Percentiles rank a stretch among this genome's conserved stretches.
phyloP scores from a whole-genome alignment of 2,113 vertebrate genomes.

The Cyprinodon brontotheroides region DNA sequence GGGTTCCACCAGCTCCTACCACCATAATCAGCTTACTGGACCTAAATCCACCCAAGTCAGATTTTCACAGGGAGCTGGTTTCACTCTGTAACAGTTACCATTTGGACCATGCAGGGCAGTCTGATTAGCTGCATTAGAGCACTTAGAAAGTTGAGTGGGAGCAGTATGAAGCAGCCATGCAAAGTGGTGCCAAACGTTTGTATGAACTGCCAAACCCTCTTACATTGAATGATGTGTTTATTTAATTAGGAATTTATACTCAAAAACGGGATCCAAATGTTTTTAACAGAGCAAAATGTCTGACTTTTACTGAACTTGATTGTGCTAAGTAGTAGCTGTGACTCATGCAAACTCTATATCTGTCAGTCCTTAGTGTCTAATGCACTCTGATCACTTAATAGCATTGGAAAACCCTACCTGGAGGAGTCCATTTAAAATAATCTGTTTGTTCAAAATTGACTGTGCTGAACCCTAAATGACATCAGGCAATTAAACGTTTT shows the following conservation, averaged over 20 bases:
- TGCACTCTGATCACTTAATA: conserved; percentile 14
- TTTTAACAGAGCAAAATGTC: conserved; percentile 7
- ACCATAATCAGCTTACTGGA: conserved; percentile 82
- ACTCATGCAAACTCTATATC: background rate
- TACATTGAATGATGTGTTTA: conserved; percentile 50
- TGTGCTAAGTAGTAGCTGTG: conserved; percentile 11
- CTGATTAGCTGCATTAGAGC: conserved; percentile 74
- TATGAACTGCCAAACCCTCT: conserved; percentile 25
- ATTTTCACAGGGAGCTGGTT: conserved; percentile 80
- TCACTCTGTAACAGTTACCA: conserved; percentile 86
- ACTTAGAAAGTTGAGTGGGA: conserved; percentile 67
- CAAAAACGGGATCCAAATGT: conserved; percentile 27
- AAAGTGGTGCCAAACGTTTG: conserved; percentile 45
- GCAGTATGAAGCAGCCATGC: conserved; percentile 35
- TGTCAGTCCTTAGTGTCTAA: background rate
- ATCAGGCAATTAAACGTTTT: background rate
- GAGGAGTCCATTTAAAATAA: background rate
- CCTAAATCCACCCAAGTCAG: conserved; percentile 79
- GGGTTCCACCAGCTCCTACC: conserved; percentile 83
- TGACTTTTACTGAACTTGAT: conserved; percentile 22
- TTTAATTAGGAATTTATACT: conserved; percentile 47
- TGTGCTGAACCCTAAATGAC: background rate
- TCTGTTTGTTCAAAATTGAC: background rate
- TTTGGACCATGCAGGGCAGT: conserved; percentile 69
- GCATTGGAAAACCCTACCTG: conserved; percentile 6